A percentile compares a stretch with the other conserved stretches of the same genome.
Evolutionary conservation across 2,113 vertebrate species (phyloP).

Genomic region (Otis tarda): DNA sequence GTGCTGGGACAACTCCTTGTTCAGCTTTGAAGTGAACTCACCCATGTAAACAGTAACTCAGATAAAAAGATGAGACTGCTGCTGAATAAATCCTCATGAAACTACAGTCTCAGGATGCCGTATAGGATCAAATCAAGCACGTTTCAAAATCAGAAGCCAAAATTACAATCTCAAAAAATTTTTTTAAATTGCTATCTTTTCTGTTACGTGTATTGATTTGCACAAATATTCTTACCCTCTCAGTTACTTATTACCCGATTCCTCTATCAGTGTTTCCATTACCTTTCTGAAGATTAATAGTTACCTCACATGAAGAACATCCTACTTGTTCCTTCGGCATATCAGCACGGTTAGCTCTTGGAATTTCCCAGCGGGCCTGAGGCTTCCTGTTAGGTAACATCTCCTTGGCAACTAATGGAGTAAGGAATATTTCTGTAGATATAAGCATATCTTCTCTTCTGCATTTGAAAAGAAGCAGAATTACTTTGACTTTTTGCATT

Average conservation of each 20-base stretch:
- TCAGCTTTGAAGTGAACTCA: neutral
- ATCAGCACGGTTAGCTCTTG: neutral
- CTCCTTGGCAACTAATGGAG: constrained; percentile 10
- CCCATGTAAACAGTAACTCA: neutral
- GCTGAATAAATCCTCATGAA: neutral
- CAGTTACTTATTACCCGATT: neutral
- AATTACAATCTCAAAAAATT: neutral
- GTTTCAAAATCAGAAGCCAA: neutral
- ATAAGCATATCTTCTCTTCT: neutral
- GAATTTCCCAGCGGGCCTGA: neutral
- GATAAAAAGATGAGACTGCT: neutral
- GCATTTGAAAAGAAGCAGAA: neutral
- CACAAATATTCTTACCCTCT: neutral
- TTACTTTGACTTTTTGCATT: neutral
- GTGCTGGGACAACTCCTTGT: neutral
- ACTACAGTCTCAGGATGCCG: neutral
- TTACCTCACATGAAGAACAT: neutral
- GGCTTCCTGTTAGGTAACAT: neutral
- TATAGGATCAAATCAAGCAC: neutral
- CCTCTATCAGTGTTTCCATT: neutral
- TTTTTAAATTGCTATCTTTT: neutral
- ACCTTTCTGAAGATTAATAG: neutral
- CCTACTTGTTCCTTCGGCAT: neutral
- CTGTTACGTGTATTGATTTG: neutral
- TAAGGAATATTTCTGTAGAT: neutral